Conservation (phyloP, 2,888 invertebrate species). For the Rugalucina vietnamica region DNA sequence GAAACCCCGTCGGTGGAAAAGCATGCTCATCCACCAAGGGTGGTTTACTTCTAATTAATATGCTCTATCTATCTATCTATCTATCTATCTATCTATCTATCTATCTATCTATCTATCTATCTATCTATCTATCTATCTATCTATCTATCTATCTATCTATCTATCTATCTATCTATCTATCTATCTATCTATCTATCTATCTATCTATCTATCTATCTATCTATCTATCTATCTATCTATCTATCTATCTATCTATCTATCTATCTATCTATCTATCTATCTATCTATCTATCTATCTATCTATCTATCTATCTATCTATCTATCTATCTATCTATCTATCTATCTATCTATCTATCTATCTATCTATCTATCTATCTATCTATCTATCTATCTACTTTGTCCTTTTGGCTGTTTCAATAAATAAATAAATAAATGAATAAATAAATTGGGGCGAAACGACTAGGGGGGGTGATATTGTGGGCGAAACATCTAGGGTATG, state of each 20-base stretch:
- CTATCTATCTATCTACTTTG: conserved; percentile 4
- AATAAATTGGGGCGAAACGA: no score
- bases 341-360: conserved; percentile 4
- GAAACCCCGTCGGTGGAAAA: no score
- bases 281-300: conserved; percentile 4
- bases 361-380: conserved; percentile 4
- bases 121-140: conserved; percentile 4
- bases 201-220: conserved; percentile 4
- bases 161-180: conserved; percentile 4
- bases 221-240: not conserved
- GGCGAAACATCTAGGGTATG: no score
- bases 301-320: conserved; percentile 4
- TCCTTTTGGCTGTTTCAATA: no score
- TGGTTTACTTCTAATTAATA: no score
- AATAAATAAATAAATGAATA: no score
- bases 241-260: conserved; percentile 4
- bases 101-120: conserved; percentile 4
- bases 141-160: conserved; percentile 4
- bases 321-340: conserved; percentile 4
- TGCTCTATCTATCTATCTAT: not conserved
- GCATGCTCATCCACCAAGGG: no score
- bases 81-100: conserved; percentile 4
- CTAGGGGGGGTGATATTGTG: no score
- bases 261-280: conserved; percentile 4
- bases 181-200: conserved; percentile 4